Percentiles rank a stretch among this genome's conserved stretches.
Evolutionary conservation across 2,888 invertebrate species (phyloP).

Genomic region (Epirrhoe tristata): DNA sequence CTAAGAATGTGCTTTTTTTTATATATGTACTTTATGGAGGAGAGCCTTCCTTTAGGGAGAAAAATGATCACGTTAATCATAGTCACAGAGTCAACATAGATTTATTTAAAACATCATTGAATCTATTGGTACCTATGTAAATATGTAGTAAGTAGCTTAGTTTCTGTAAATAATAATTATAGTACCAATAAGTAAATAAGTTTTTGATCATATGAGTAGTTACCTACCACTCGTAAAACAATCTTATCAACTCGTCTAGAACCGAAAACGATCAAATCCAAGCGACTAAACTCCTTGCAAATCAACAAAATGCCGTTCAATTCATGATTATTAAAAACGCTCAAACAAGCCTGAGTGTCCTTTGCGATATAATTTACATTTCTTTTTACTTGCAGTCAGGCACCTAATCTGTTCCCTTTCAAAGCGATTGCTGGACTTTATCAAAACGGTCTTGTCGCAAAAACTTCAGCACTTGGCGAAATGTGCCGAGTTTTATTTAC

Average conservation of each 20-base stretch:
- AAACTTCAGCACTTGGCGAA: slow-evolving; percentile 39
- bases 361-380: slow-evolving; percentile 8
- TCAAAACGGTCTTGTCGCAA: slow-evolving; percentile 37
- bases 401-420: slow-evolving; percentile 27
- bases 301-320: background rate
- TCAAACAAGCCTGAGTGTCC: background rate
- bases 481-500: slow-evolving; percentile 42
- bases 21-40: no score
- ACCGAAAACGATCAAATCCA: background rate
- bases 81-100: background rate
- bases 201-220: no score
- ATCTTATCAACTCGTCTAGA: background rate
- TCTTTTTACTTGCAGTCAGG: slow-evolving; percentile 13
- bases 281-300: background rate
- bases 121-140: background rate
- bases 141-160: background rate
- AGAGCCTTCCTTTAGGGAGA: background rate
- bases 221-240: no score
- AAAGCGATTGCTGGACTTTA: slow-evolving; percentile 37
- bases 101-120: background rate
- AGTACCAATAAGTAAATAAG: no score
- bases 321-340: background rate
- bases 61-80: background rate
- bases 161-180: background rate
- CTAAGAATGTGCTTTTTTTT: no score